Conservation (phyloP, 2,113 vertebrate species). For the Lasiurus cinereus region DNA sequence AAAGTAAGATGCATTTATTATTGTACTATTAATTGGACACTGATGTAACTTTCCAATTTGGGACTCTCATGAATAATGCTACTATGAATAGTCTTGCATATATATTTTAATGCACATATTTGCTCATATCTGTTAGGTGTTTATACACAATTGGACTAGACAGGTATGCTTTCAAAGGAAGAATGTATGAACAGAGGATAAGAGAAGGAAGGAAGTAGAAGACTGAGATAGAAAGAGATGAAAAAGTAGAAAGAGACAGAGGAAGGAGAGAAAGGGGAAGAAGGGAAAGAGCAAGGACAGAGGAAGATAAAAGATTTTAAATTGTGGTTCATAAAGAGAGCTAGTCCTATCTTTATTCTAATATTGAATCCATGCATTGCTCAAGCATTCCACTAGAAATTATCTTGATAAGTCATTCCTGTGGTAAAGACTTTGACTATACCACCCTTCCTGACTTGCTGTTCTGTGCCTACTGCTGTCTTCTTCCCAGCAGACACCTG, state of each 20-base stretch:
- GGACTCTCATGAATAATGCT: not conserved
- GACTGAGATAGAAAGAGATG: not conserved
- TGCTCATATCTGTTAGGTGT: not conserved
- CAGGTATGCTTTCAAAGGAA: not conserved
- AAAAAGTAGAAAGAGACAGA: not conserved
- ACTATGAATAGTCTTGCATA: not conserved
- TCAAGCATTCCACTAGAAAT: conserved; percentile 13
- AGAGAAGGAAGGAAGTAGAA: not conserved
- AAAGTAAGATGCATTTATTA: not conserved
- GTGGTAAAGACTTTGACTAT: not conserved
- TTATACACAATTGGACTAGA: not conserved
- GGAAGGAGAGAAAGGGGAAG: not conserved
- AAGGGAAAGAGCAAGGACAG: not conserved
- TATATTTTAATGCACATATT: not conserved
- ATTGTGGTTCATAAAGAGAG: not conserved
- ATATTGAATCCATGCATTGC: not conserved
- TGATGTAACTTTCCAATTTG: not conserved
- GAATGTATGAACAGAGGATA: not conserved
- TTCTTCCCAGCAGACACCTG: not conserved
- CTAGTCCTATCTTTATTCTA: not conserved
- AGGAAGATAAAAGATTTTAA: not conserved
- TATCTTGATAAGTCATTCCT: not conserved
- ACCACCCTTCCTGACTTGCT: not conserved
- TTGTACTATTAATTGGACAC: not conserved
- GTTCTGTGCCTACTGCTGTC: not conserved